These are phyloP conservation scores for Lutjanus campechanus DNA, from an alignment of 2,797 vertebrate species.

Conservation along the genomic window DNA sequence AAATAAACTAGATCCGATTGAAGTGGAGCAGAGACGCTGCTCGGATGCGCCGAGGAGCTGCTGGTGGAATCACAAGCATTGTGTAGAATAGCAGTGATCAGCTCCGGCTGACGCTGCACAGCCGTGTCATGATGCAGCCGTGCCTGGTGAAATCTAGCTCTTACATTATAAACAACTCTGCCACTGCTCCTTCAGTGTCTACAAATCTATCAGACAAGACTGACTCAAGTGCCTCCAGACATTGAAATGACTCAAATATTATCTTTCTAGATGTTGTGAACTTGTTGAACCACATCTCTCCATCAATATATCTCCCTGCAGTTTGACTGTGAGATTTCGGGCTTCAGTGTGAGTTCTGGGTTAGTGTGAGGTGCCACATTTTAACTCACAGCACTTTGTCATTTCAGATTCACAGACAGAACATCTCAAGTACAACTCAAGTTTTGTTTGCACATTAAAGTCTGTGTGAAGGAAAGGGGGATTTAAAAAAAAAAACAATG, in stretches of 20 bases:
- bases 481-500: no score
- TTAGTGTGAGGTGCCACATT: not conserved
- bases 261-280: not conserved
- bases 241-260: not conserved
- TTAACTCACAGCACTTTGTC: no score
- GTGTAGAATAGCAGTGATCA: no score
- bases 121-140: no score
- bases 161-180: no score
- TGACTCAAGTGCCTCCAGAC: not conserved
- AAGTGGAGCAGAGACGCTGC: no score
- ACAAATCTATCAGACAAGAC: not conserved
- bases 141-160: no score
- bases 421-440: not conserved
- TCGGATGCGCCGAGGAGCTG: no score
- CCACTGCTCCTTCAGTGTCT: not conserved
- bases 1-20: no score
- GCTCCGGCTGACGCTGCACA: no score
- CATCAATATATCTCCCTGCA: not conserved
- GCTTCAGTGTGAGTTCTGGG: slow-evolving; percentile 9
- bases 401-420: slow-evolving; percentile 35
- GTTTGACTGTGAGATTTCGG: slow-evolving; percentile 3
- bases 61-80: no score
- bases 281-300: not conserved
- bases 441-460: not conserved
- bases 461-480: no score